Percentiles rank a stretch among this genome's conserved stretches.
Conservation (phyloP, 2,888 invertebrate genomes). For the Trachelus stipa region DNA sequence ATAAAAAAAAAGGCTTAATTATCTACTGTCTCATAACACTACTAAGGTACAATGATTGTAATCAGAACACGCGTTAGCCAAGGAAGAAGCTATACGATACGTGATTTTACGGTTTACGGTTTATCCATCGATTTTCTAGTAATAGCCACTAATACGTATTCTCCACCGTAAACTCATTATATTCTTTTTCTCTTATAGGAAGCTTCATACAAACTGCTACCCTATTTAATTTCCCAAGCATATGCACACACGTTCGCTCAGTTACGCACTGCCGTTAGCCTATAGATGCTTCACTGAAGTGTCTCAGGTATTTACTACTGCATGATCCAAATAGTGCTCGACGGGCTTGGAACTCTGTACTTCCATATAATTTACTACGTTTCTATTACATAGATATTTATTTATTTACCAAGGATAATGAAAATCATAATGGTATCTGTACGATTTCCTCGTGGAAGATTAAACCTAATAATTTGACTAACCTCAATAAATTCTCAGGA, state of each 20-base stretch:
- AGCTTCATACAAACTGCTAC: slow-evolving; percentile 13
- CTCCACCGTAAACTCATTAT: slow-evolving; percentile 36
- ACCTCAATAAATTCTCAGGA: neutral
- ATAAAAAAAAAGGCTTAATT: neutral
- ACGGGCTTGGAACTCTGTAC: slow-evolving; percentile 19
- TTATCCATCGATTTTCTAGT: slow-evolving; percentile 14
- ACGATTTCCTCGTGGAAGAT: neutral
- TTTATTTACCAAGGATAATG: neutral
- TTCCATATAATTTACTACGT: slow-evolving; percentile 34
- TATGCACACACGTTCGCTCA: slow-evolving; percentile 13
- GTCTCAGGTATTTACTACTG: slow-evolving; percentile 32
- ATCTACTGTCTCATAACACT: neutral
- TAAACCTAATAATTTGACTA: neutral
- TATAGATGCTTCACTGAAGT: slow-evolving; percentile 24
- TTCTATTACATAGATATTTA: neutral
- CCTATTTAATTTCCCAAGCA: slow-evolving; percentile 2
- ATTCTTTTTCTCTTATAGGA: slow-evolving; percentile 32
- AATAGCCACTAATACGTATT: slow-evolving; percentile 39
- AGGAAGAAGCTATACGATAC: neutral
- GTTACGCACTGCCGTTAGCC: neutral
- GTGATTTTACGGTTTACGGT: neutral
- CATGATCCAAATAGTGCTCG: slow-evolving; percentile 10
- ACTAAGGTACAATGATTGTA: neutral
- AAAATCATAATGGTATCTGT: neutral
- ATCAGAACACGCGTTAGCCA: neutral